Evolutionary conservation across 2,888 invertebrate species (phyloP).

Genomic region (Dendrolimus pini): DNA sequence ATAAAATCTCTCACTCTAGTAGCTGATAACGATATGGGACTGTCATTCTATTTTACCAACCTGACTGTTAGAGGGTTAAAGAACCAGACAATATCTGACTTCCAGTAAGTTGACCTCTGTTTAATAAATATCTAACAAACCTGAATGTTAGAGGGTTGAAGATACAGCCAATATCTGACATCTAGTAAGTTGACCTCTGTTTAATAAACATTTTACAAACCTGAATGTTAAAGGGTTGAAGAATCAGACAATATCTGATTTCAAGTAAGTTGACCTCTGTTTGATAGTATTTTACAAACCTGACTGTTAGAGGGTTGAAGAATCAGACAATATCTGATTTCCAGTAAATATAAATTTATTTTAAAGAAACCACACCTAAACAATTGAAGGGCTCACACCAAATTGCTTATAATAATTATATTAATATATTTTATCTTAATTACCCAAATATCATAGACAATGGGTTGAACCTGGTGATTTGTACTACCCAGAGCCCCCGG

Average conservation of each 20-base stretch:
- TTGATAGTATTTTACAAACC: constrained; percentile 29
- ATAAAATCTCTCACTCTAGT: constrained; percentile 30
- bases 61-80: constrained; percentile 47
- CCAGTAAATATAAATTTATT: constrained; percentile 31
- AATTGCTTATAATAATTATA: too few relatives aligned
- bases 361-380: constrained; percentile 29
- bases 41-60: constrained; percentile 37
- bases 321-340: constrained; percentile 43
- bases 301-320: constrained; percentile 46
- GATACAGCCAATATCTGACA: constrained; percentile 40
- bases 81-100: constrained; percentile 40
- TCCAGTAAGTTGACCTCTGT: constrained; percentile 35
- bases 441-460: too few relatives aligned
- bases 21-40: constrained; percentile 24
- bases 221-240: constrained; percentile 46
- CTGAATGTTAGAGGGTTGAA: constrained; percentile 47
- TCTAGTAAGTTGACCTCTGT: constrained; percentile 35
- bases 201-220: constrained; percentile 29
- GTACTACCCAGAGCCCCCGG: too few relatives aligned
- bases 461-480: too few relatives aligned
- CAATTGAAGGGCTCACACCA: constrained; percentile 29
- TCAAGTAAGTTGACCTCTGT: constrained; percentile 35
- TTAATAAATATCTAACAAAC: constrained; percentile 29
- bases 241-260: constrained; percentile 40
- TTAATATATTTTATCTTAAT: too few relatives aligned